Evolutionary conservation across 2,888 invertebrate species (phyloP).

Genomic region (Hydrotaea diabolus): DNA sequence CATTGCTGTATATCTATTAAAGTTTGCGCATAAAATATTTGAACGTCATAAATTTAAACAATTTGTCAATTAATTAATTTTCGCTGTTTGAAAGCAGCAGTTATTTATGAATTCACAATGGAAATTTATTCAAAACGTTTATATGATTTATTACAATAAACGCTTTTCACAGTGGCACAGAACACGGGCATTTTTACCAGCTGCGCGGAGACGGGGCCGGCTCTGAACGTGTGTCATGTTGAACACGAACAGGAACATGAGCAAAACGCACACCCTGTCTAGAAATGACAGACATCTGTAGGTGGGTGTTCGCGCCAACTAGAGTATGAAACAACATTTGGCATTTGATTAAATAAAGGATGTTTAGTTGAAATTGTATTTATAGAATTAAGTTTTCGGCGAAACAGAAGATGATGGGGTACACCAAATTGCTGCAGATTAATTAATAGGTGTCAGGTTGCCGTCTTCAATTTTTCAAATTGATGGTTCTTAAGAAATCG

Average conservation of each 20-base stretch:
- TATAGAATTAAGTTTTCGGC: too few species aligned
- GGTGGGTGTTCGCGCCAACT: neutral
- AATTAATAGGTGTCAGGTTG: too few species aligned
- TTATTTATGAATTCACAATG: conserved; percentile 28
- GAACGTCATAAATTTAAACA: conserved; percentile 27
- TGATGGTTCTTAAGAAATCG: too few species aligned
- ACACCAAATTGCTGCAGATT: too few species aligned
- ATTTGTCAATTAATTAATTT: conserved; percentile 53
- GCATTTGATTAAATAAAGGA: too few species aligned
- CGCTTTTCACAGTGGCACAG: neutral
- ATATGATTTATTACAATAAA: neutral
- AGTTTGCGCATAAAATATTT: neutral
- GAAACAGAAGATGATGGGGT: too few species aligned
- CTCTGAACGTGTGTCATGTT: neutral
- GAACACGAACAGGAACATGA: neutral
- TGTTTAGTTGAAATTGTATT: too few species aligned
- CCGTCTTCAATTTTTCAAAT: too few species aligned
- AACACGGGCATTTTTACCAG: neutral
- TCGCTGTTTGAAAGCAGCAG: neutral
- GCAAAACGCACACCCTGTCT: neutral
- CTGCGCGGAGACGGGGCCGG: neutral
- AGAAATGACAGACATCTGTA: neutral
- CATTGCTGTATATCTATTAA: neutral
- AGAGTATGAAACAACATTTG: neutral
- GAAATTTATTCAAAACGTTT: neutral